Percentiles rank a stretch among this genome's conserved stretches.
These are phyloP conservation scores for Lipophrys pholis DNA, from an alignment of 2,113 vertebrate species.

Conservation along the genomic window DNA sequence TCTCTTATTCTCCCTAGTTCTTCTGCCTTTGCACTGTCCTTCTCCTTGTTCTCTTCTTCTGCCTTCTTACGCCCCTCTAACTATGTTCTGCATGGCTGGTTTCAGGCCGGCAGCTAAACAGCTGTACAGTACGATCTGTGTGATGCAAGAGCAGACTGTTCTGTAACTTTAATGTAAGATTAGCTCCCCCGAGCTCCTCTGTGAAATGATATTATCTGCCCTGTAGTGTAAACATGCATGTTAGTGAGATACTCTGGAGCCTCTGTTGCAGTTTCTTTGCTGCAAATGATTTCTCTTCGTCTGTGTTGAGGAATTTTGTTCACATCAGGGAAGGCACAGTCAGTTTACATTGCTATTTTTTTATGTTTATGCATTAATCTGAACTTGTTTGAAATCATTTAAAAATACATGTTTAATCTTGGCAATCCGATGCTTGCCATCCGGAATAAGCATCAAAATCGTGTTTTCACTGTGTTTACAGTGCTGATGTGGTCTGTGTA, in stretches of 20 bases:
- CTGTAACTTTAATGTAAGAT: slow-evolving; percentile 40
- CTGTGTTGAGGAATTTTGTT: background rate
- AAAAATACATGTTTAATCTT: too few species aligned
- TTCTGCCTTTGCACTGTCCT: slow-evolving; percentile 12
- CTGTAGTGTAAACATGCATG: slow-evolving; percentile 10
- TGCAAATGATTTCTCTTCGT: slow-evolving; percentile 3
- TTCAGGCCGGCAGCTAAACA: slow-evolving; percentile 45
- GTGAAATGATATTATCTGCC: slow-evolving; percentile 25
- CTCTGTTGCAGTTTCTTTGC: slow-evolving; percentile 4
- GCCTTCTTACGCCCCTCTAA: slow-evolving; percentile 3
- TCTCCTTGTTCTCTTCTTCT: background rate
- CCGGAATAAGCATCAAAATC: too few species aligned
- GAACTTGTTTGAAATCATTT: too few species aligned
- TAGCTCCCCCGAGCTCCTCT: slow-evolving; percentile 18
- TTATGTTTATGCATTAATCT: too few species aligned
- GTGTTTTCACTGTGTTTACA: too few species aligned
- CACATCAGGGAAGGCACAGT: background rate
- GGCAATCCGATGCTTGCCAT: slow-evolving; percentile 12
- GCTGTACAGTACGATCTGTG: slow-evolving; percentile 45
- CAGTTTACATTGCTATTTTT: too few species aligned
- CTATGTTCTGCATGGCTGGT: slow-evolving; percentile 41
- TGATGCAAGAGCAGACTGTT: slow-evolving; percentile 24
- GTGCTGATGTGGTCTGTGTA: slow-evolving; percentile 24
- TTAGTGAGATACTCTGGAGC: background rate
- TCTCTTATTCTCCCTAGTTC: slow-evolving; percentile 13